Base-by-base conservation (phyloP, 1,140 invertebrate species). In the Dinoponera quadriceps region DNA sequence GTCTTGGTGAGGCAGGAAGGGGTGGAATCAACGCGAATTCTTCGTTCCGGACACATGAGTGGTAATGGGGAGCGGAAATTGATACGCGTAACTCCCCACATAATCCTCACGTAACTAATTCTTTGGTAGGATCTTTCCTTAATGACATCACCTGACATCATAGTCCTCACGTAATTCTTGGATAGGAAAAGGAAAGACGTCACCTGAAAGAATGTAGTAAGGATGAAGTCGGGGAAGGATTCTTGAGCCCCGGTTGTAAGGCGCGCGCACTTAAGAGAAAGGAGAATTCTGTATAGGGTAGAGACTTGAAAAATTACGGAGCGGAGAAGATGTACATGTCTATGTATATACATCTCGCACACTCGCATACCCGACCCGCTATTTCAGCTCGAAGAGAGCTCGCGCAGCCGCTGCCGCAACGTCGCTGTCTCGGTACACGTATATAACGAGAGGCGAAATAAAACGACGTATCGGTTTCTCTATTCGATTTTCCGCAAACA, bases 241-340 rank as follows among this genome's bases (percentile, higher is more conserved):
- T 88, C 80, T 2, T 7, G 75, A 82, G 81, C 78, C 38, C 0
- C 73, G 63, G 75, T 84, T 88, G 88, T 89, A 91, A 90, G 86
- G 91, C 91, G 89, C 88, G 85, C 59, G 85, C 69, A 83, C 80
- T 84, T n/a, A 71, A 90, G 91, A 91, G 91, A 93, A 92, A 92
- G 91, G 90, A 92, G 89, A 85, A 92, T 93, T 83, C 90, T 86
- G 88, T 73, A 74, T 60, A 72, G 77, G 16, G 44, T 87, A 88
- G 86, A 92, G 90, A 92, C 88, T 89, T 92, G 92, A 91, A 83
- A 90, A 88, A 88, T 88, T 81, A 72, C 82, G 74, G 77, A 89
- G 86, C 85, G 88, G 87, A 87, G 88, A 89, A 91, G 86, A 85
- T 85, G 90, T 88, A 87, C 77, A 81, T 54, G 60, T 82, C 81